A percentile compares a stretch with the other conserved stretches of the same genome.
These are phyloP conservation scores for Actinernus sp. DNA, from an alignment of 92 coral and sea anemone genomes.

Conservation along the genomic window DNA sequence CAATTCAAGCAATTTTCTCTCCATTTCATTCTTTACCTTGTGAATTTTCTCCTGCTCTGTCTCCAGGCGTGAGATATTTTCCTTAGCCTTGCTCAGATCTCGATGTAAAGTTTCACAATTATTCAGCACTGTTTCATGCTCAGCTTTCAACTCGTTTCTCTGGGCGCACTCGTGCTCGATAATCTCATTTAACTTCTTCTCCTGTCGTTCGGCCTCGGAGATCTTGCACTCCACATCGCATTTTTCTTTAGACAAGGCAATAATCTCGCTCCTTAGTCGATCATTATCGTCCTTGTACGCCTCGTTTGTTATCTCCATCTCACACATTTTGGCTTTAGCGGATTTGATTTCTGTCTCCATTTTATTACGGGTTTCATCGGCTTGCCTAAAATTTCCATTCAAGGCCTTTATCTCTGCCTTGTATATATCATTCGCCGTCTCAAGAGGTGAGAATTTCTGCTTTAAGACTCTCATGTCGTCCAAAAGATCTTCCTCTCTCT, in stretches of 20 bases:
- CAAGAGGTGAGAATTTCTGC: conserved; percentile 31
- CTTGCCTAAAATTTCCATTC: conserved; percentile 32
- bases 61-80: conserved; percentile 59
- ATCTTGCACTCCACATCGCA: conserved; percentile 74
- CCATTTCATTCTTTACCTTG: conserved; percentile 65
- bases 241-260: conserved; percentile 74
- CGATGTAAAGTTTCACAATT: conserved; percentile 60
- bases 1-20: conserved; percentile 34
- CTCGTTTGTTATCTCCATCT: conserved; percentile 84
- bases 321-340: conserved; percentile 75
- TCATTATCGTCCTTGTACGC: conserved; percentile 91
- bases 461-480: conserved; percentile 34
- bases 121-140: conserved; percentile 46
- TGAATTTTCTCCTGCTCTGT: conserved; percentile 70
- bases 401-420: conserved; percentile 37
- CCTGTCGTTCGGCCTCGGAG: conserved; percentile 82
- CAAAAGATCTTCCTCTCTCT: conserved; percentile 39
- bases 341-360: conserved; percentile 70
- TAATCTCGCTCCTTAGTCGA: conserved; percentile 74
- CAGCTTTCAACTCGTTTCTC: conserved; percentile 47
- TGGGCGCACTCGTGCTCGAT: conserved; percentile 72
- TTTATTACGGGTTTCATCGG: conserved; percentile 59
- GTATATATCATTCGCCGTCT: conserved; percentile 57
- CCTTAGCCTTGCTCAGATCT: conserved; percentile 71
- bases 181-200: conserved; percentile 73